Percentiles rank a stretch among this genome's conserved stretches.
Evolutionary conservation across 2,797 vertebrate genomes (phyloP).

Genomic region (Eurystomus glaucurus): DNA sequence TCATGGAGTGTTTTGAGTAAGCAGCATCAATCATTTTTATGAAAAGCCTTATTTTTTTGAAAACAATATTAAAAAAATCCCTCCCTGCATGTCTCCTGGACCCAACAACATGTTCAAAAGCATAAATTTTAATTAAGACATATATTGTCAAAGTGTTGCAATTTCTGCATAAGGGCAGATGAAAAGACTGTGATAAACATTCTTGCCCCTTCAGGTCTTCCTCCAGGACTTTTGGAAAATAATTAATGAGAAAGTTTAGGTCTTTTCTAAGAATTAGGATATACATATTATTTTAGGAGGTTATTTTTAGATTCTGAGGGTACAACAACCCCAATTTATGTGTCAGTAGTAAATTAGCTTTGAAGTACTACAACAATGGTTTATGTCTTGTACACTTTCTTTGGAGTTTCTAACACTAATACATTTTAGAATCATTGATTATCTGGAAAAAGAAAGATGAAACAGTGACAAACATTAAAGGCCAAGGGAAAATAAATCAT

Average conservation of each 20-base stretch:
- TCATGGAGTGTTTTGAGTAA: background rate
- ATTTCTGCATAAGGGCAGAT: background rate
- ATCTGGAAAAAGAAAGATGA: background rate
- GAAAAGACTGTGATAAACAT: background rate
- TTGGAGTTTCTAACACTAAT: background rate
- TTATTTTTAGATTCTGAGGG: background rate
- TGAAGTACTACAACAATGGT: background rate
- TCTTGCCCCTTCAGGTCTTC: background rate
- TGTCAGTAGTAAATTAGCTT: background rate
- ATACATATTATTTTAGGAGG: background rate
- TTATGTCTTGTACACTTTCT: background rate
- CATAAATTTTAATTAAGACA: background rate
- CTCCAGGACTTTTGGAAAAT: background rate
- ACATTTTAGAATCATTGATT: background rate
- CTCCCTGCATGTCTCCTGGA: background rate
- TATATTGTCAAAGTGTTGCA: background rate
- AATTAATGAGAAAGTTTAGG: background rate
- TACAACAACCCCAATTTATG: background rate
- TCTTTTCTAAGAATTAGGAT: background rate
- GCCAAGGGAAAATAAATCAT: background rate
- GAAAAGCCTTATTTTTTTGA: background rate
- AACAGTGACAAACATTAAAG: background rate
- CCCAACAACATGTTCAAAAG: background rate
- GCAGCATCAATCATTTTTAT: background rate
- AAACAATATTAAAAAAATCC: background rate